Conservation (phyloP, 1,140 invertebrate genomes). For the Drosophila busckii region DNA sequence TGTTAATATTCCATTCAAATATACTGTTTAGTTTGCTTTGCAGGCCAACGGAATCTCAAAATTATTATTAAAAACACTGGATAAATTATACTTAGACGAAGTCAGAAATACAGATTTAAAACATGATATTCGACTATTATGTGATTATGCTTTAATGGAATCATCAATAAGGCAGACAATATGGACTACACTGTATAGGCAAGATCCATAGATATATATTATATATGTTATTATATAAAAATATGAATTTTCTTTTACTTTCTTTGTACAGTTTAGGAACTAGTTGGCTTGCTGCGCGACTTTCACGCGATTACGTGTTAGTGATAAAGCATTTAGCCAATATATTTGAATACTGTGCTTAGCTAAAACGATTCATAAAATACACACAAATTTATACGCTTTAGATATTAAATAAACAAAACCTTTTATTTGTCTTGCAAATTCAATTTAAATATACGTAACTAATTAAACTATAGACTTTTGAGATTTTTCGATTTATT, state of each 20-base stretch:
- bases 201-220: not conserved
- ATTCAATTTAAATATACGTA: too few species aligned
- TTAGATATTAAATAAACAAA: too few species aligned
- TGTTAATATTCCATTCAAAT: not conserved
- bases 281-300: constrained; percentile 21
- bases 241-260: not conserved
- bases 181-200: constrained; percentile 19
- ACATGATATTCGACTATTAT: not conserved
- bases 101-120: not conserved
- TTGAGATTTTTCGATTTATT: too few species aligned
- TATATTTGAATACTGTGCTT: constrained; percentile 7
- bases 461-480: too few species aligned
- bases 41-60: constrained; percentile 9
- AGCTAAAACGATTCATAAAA: too few species aligned
- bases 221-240: not conserved
- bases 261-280: constrained; percentile 17
- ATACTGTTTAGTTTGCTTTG: not conserved
- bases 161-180: not conserved
- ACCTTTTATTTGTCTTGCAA: too few species aligned
- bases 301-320: constrained; percentile 8
- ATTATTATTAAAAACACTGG: not conserved
- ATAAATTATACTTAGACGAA: constrained; percentile 3
- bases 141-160: not conserved
- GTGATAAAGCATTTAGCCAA: constrained; percentile 7
- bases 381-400: too few species aligned